Conservation (phyloP, 35 echinoderm and acorn worm species). For the Ophioderma brevispina region DNA sequence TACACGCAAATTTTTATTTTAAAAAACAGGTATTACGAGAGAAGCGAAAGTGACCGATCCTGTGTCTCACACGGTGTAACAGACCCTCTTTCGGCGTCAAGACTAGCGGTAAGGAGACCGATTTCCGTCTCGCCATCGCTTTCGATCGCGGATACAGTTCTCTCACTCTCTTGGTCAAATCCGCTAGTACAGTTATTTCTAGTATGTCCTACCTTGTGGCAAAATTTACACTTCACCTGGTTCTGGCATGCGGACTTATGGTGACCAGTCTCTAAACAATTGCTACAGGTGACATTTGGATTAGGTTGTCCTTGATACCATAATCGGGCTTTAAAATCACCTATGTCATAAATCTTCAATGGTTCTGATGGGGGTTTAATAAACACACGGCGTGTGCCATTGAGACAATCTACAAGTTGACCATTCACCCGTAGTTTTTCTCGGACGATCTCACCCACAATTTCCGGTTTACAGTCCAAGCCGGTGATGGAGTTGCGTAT, state of each 20-base stretch:
- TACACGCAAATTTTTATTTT: too few relatives aligned
- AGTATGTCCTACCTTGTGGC: background rate
- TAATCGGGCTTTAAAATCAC: background rate
- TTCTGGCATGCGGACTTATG: background rate
- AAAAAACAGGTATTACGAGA: too few relatives aligned
- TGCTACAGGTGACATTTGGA: background rate
- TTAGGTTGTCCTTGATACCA: background rate
- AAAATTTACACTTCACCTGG: background rate
- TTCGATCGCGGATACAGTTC: too few relatives aligned
- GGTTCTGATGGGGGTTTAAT: background rate
- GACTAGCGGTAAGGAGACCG: too few relatives aligned
- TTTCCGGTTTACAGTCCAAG: too few relatives aligned
- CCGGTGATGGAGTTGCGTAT: too few relatives aligned
- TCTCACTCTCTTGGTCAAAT: too few relatives aligned
- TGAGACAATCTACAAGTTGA: too few relatives aligned
- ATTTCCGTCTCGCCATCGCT: too few relatives aligned
- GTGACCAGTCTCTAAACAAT: background rate
- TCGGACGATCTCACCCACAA: background rate
- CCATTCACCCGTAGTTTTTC: background rate
- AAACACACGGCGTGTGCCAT: background rate
- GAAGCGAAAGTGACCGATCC: too few relatives aligned
- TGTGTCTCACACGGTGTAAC: too few relatives aligned
- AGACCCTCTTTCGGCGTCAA: too few relatives aligned
- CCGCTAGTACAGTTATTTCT: background rate
- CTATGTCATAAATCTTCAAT: background rate